Evolutionary conservation across 2,888 invertebrate species (phyloP).

Genomic region (Dusona sp.): DNA sequence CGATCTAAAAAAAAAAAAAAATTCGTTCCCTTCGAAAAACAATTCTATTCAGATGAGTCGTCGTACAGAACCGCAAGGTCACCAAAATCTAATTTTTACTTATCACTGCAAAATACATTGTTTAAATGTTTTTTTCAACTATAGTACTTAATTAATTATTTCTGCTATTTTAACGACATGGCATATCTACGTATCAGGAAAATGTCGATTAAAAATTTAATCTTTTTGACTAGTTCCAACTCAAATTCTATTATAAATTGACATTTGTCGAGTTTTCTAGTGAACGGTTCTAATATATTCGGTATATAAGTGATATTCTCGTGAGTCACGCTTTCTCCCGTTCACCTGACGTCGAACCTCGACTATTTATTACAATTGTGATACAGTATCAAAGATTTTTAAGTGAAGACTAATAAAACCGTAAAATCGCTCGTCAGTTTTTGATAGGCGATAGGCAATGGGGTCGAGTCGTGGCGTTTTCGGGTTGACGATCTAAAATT

Average conservation of each 20-base stretch:
- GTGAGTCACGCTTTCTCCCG: constrained; percentile 64
- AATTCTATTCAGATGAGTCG: background rate
- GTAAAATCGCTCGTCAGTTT: background rate
- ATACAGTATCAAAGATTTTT: constrained; percentile 32
- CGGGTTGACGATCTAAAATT: background rate
- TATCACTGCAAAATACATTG: background rate
- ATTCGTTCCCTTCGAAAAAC: background rate
- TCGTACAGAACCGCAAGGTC: background rate
- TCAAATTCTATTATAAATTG: background rate
- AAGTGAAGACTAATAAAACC: background rate
- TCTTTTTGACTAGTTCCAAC: background rate
- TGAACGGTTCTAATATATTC: background rate
- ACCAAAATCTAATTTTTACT: background rate
- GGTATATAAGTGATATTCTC: background rate
- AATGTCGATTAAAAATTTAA: background rate
- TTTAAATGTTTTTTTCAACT: background rate
- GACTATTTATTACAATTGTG: background rate
- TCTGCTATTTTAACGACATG: background rate
- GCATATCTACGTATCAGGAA: background rate
- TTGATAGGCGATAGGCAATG: background rate
- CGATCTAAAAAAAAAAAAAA: too few species aligned
- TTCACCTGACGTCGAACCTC: constrained; percentile 25
- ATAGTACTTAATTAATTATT: background rate
- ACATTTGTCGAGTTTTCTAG: background rate
- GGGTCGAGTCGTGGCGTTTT: background rate